phyloP scores from a whole-genome alignment of 2,888 invertebrate species.

The Tethea ocularis region DNA sequence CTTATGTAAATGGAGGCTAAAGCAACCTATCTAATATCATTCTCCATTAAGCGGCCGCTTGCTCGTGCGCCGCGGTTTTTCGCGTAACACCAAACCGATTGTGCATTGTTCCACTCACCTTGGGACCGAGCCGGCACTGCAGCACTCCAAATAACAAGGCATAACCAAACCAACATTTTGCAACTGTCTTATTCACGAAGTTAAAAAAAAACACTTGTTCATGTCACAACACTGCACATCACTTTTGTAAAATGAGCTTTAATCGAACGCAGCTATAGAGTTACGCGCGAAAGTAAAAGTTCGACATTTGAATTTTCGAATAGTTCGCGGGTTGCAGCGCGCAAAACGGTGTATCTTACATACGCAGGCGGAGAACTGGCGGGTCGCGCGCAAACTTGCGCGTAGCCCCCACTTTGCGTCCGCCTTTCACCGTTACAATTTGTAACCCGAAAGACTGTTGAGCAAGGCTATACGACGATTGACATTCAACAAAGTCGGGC shows the following conservation, averaged over 20 bases:
- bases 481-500: constrained; percentile 78
- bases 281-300: constrained; percentile 67
- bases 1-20: constrained; percentile 7
- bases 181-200: constrained; percentile 49
- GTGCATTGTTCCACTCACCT: constrained; percentile 77
- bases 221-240: constrained; percentile 54
- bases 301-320: constrained; percentile 40
- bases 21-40: constrained; percentile 4
- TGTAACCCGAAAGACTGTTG: constrained; percentile 72
- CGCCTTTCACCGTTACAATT: constrained; percentile 76
- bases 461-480: constrained; percentile 80
- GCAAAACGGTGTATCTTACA: constrained; percentile 33
- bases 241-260: constrained; percentile 31
- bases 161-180: constrained; percentile 73
- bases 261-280: constrained; percentile 35
- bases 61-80: constrained; percentile 23
- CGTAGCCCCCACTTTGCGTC: constrained; percentile 37
- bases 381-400: constrained; percentile 35
- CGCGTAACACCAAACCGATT: constrained; percentile 26
- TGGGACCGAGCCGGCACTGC: constrained; percentile 69
- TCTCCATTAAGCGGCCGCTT: constrained; percentile 7
- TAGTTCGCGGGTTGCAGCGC: constrained; percentile 23
- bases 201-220: constrained; percentile 55
- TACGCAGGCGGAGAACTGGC: constrained; percentile 54
- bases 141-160: constrained; percentile 75